phyloP scores from a whole-genome alignment of 37 sponge, comb jelly and placozoan species.

The Mnemiopsis leidyi region DNA sequence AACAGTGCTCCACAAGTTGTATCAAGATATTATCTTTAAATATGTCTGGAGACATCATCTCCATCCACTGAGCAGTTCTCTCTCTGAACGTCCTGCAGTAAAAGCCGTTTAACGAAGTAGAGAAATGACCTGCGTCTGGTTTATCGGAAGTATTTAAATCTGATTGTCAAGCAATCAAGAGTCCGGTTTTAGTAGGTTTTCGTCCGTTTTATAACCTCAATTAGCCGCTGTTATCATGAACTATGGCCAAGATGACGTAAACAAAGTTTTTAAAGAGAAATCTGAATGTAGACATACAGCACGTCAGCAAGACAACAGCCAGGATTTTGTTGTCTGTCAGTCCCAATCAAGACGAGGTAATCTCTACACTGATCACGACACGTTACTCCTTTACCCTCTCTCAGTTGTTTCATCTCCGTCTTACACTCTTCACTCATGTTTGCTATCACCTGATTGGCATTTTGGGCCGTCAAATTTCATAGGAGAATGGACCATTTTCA shows the following conservation, averaged over 20 bases:
- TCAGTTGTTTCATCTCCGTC: neutral
- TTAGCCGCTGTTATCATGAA: too few species aligned
- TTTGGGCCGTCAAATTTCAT: too few species aligned
- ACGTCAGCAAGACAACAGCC: constrained; percentile 55
- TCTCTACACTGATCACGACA: neutral
- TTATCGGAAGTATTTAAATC: too few species aligned
- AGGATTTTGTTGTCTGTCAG: neutral
- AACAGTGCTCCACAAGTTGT: constrained; percentile 16
- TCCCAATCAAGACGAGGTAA: neutral
- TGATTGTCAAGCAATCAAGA: too few species aligned
- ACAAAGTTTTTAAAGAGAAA: too few species aligned
- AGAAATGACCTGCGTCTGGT: too few species aligned
- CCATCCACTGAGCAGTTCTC: constrained; percentile 10
- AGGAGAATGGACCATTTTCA: too few species aligned
- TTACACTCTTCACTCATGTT: constrained; percentile 25
- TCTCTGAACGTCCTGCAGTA: constrained; percentile 11
- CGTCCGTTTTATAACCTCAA: neutral
- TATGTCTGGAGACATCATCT: constrained; percentile 13
- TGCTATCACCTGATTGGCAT: neutral
- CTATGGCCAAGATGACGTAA: too few species aligned
- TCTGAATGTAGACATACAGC: too few species aligned
- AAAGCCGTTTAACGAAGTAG: too few species aligned
- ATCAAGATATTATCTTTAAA: neutral
- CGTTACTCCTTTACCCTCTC: neutral
- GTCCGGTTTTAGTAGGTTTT: neutral